These are phyloP conservation scores for Liasis olivaceus DNA, from an alignment of 2,797 vertebrate genomes.

Conservation along the genomic window DNA sequence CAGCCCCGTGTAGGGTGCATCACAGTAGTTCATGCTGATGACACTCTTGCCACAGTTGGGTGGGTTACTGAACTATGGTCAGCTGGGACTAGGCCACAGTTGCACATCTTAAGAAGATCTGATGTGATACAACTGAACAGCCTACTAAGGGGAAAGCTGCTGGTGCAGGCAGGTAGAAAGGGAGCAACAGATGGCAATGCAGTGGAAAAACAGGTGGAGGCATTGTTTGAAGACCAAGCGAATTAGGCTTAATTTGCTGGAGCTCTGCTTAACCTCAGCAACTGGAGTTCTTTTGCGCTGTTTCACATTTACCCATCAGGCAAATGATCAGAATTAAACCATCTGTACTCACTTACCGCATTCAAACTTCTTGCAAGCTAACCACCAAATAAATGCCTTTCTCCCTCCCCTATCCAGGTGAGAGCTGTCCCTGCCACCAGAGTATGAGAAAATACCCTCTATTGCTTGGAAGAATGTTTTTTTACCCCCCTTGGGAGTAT, in stretches of 20 bases:
- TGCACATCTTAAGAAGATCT: conserved; percentile 18
- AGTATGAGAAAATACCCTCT: neutral
- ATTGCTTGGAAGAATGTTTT: neutral
- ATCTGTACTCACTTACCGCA: conserved; percentile 59
- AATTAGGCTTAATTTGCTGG: conserved; percentile 71
- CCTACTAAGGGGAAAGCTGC: conserved; percentile 40
- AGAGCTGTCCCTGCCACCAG: neutral
- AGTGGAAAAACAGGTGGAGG: conserved; percentile 67
- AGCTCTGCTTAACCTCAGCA: conserved; percentile 64
- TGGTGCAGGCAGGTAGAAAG: conserved; percentile 56
- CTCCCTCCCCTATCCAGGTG: neutral
- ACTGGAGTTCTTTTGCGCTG: conserved; percentile 40
- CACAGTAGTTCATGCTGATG: neutral
- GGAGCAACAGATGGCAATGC: conserved; percentile 70
- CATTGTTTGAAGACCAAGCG: conserved; percentile 66
- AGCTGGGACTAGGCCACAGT: neutral
- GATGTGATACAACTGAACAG: conserved; percentile 36
- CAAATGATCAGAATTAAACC: conserved; percentile 56
- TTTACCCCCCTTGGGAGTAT: conserved; percentile 16
- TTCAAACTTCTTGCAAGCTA: conserved; percentile 38
- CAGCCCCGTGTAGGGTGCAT: neutral
- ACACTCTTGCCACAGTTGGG: neutral
- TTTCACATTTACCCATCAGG: conserved; percentile 38
- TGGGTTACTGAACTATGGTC: neutral
- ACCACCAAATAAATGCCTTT: conserved; percentile 30